These are phyloP conservation scores for Dicentrarchus labrax DNA, from an alignment of 2,113 vertebrate species.

Conservation along the genomic window DNA sequence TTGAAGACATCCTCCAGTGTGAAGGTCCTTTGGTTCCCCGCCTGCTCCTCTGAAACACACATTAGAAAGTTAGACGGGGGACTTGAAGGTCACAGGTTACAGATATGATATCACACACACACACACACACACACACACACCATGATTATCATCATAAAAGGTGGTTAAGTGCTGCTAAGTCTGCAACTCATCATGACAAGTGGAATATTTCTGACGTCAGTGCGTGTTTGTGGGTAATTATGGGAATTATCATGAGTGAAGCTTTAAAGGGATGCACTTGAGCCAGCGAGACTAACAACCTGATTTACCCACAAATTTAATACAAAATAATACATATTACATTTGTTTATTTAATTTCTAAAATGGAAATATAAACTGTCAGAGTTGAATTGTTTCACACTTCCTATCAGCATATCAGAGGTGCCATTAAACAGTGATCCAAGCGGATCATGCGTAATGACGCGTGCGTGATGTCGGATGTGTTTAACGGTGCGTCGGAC, in stretches of 20 bases:
- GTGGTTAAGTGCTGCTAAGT: neutral
- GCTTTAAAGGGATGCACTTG: neutral
- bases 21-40: conserved; percentile 70
- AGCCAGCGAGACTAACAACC: neutral
- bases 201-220: conserved; percentile 16
- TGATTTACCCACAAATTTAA: neutral
- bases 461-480: conserved; percentile 40
- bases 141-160: conserved; percentile 1
- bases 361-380: neutral
- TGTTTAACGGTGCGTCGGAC: neutral
- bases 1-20: conserved; percentile 91
- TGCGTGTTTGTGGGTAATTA: conserved; percentile 3
- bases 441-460: conserved; percentile 53
- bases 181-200: conserved; percentile 7
- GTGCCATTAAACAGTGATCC: neutral
- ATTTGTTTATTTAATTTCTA: neutral
- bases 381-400: neutral
- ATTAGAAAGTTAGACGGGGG: neutral
- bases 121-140: neutral
- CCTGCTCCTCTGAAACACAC: conserved; percentile 61
- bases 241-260: neutral
- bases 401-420: neutral
- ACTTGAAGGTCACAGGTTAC: neutral
- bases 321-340: neutral
- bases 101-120: conserved; percentile 10